These are phyloP conservation scores for Zenarchopterus dispar DNA, from an alignment of 2,797 vertebrate genomes.

Conservation along the genomic window DNA sequence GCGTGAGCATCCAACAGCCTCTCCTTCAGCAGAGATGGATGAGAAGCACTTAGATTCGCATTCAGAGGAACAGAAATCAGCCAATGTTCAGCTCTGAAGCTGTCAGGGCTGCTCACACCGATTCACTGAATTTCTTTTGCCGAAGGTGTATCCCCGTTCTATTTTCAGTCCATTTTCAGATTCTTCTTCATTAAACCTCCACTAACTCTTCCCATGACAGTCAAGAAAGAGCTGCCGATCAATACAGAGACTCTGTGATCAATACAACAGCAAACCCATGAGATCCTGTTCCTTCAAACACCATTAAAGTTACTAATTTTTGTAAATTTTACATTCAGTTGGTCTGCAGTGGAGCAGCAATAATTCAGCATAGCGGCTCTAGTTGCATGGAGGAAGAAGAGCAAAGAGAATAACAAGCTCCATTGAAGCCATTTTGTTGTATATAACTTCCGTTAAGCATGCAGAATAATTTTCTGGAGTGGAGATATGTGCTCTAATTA, in stretches of 20 bases:
- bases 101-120: slow-evolving; percentile 54
- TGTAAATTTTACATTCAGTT: slow-evolving; percentile 6
- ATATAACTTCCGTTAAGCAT: slow-evolving; percentile 35
- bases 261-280: background rate
- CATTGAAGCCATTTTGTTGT: slow-evolving; percentile 19
- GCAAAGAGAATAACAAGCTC: slow-evolving; percentile 11
- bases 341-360: slow-evolving; percentile 16
- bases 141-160: slow-evolving; percentile 41
- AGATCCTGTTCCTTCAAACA: background rate
- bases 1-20: background rate
- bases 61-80: slow-evolving; percentile 14
- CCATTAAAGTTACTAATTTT: background rate
- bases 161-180: slow-evolving; percentile 28
- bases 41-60: slow-evolving; percentile 1
- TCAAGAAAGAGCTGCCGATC: background rate
- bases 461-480: slow-evolving; percentile 31
- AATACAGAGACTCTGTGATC: background rate
- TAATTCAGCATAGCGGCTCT: background rate
- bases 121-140: slow-evolving; percentile 44
- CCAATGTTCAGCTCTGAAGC: slow-evolving; percentile 17
- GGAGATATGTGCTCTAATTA: slow-evolving; percentile 53
- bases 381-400: slow-evolving; percentile 29
- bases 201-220: background rate
- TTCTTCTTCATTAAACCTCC: slow-evolving; percentile 9
- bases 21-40: background rate